phyloP scores from a whole-genome alignment of 64 coral and sea anemone species.

The Porites australiensis region DNA sequence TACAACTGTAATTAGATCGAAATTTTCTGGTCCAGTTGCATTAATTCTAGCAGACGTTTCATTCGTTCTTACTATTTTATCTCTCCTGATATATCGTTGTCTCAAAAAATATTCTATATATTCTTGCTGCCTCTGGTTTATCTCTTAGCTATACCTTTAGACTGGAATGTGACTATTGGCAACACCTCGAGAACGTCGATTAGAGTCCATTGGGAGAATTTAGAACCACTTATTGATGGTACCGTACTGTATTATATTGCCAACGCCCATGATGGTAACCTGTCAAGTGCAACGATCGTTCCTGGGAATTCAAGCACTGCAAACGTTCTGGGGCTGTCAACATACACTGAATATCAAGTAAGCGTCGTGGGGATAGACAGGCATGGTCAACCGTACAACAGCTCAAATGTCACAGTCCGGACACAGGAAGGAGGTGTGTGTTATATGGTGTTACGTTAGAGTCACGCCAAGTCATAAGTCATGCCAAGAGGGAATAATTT shows the following conservation, averaged over 20 bases:
- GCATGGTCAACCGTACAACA: not conserved
- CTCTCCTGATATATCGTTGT: too few relatives aligned
- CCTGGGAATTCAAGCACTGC: not conserved
- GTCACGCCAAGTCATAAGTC: too few relatives aligned
- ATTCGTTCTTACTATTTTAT: too few relatives aligned
- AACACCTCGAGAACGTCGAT: not conserved
- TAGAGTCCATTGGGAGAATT: not conserved
- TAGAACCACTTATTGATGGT: not conserved
- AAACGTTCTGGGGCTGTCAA: not conserved
- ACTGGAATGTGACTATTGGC: not conserved
- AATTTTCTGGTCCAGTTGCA: too few relatives aligned
- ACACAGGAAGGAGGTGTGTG: constrained; percentile 4
- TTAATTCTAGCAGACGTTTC: too few relatives aligned
- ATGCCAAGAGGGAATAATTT: not conserved
- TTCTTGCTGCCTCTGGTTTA: too few relatives aligned
- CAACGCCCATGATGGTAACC: not conserved
- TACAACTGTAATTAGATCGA: too few relatives aligned
- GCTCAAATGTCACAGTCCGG: not conserved
- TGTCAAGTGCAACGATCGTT: not conserved
- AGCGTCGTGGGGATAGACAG: not conserved
- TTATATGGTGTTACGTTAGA: too few relatives aligned
- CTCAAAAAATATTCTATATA: too few relatives aligned
- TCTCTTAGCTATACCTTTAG: not conserved
- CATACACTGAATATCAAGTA: not conserved
- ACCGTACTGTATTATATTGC: not conserved